These are phyloP conservation scores for Lampropteryx suffumata DNA, from an alignment of 2,888 invertebrate species.

Conservation along the genomic window DNA sequence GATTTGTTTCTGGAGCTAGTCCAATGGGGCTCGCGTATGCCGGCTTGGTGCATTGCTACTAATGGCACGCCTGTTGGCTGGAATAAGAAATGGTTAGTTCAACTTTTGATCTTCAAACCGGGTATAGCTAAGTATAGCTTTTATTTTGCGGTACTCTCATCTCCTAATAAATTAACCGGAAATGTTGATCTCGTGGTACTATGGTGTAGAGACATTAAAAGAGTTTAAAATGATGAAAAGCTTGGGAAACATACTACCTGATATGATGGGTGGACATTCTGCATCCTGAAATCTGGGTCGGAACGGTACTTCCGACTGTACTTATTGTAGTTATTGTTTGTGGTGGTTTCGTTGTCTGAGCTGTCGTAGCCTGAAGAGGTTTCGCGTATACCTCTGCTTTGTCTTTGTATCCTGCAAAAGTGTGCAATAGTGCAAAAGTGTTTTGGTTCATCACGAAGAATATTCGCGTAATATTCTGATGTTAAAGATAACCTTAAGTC, in stretches of 20 bases:
- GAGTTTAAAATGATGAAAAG: constrained; percentile 2
- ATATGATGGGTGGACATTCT: constrained; percentile 82
- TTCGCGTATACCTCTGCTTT: constrained; percentile 87
- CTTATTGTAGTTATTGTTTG: constrained; percentile 85
- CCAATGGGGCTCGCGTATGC: constrained; percentile 82
- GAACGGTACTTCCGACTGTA: constrained; percentile 90
- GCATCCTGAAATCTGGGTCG: constrained; percentile 92
- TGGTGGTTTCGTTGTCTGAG: constrained; percentile 90
- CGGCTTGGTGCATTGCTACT: constrained; percentile 87
- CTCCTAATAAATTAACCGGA: no score
- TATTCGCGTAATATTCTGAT: no score
- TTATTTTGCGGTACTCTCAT: no score
- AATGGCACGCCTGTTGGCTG: constrained; percentile 82
- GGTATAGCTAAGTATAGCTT: no score
- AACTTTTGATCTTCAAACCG: not conserved
- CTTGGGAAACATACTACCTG: constrained; percentile 55
- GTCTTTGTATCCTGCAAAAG: constrained; percentile 75
- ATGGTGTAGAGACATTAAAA: no score
- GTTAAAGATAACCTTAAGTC: no score
- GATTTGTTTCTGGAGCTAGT: constrained; percentile 83
- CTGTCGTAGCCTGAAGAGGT: constrained; percentile 97
- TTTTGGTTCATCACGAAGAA: no score
- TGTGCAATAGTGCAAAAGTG: no score
- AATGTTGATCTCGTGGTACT: not conserved
- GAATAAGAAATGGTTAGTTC: not conserved